Percentiles rank a stretch among this genome's conserved stretches.
Evolutionary conservation across 2,888 invertebrate species (phyloP).

Genomic region (Mythimna loreyi): DNA sequence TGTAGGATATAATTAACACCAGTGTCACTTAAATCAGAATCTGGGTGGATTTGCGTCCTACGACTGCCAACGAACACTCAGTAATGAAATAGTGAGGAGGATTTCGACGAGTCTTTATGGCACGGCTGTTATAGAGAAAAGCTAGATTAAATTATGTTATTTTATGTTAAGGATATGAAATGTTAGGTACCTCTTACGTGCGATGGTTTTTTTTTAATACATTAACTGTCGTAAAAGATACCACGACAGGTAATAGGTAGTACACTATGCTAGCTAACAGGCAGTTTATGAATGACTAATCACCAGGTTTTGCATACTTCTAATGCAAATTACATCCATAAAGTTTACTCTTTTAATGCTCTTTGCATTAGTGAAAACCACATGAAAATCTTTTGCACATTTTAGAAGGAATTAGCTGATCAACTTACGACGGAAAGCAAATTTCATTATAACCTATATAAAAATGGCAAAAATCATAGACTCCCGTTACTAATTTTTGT

Average conservation of each 20-base stretch:
- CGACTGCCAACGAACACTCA: constrained; percentile 11
- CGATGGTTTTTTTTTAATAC: neutral
- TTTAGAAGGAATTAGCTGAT: too few relatives aligned
- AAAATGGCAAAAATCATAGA: too few relatives aligned
- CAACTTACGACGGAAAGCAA: neutral
- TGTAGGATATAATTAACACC: too few relatives aligned
- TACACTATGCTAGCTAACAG: too few relatives aligned
- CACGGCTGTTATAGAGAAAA: neutral
- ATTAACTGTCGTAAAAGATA: neutral
- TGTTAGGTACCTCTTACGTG: neutral
- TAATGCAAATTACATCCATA: neutral
- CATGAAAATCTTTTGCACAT: neutral
- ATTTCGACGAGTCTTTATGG: constrained; percentile 2
- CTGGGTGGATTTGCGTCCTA: constrained; percentile 12
- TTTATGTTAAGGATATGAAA: neutral
- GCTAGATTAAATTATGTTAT: neutral
- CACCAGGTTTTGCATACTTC: too few relatives aligned
- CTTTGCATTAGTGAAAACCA: neutral
- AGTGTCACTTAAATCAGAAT: constrained; percentile 37
- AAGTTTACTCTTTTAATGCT: neutral
- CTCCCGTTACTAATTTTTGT: too few relatives aligned
- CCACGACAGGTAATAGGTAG: neutral
- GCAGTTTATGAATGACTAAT: too few relatives aligned
- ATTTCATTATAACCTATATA: neutral
- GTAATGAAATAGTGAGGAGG: constrained; percentile 19